Conservation (phyloP, 2,113 vertebrate genomes). For the Cranoglanis bouderius region DNA sequence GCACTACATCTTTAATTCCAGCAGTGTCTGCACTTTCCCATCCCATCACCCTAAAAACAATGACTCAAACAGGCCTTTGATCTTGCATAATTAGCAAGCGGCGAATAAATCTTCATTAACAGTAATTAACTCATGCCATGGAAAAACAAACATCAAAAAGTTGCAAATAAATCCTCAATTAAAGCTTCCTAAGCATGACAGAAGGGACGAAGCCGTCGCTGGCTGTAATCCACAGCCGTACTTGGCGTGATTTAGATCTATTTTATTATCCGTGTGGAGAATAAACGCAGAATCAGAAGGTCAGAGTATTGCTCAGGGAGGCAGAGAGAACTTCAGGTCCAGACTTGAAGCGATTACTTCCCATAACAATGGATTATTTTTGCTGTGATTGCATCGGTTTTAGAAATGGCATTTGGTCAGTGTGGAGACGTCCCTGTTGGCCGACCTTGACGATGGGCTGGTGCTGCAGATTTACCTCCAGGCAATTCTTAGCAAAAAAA, state of each 20-base stretch:
- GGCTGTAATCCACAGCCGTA: background rate
- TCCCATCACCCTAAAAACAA: conserved; percentile 22
- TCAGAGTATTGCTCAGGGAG: conserved; percentile 35
- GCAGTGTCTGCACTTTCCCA: conserved; percentile 3
- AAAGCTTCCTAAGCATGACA: conserved; percentile 15
- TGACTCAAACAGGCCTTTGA: conserved; percentile 45
- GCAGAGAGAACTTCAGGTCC: conserved; percentile 32
- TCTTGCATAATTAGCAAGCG: conserved; percentile 40
- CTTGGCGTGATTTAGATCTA: conserved; percentile 14
- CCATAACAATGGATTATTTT: conserved; percentile 49
- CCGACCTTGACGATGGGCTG: conserved; percentile 31
- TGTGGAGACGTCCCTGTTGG: conserved; percentile 1
- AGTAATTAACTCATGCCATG: conserved; percentile 35
- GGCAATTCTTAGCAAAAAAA: conserved; percentile 31
- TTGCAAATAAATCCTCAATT: conserved; percentile 44
- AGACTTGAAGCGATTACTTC: conserved; percentile 43
- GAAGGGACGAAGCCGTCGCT: background rate
- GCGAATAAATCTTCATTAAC: conserved; percentile 51
- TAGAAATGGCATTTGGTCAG: conserved; percentile 16
- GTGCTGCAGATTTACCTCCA: conserved; percentile 25
- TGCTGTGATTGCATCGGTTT: conserved; percentile 43
- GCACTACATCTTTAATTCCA: background rate
- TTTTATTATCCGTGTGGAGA: conserved; percentile 18
- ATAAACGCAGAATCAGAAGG: conserved; percentile 5
- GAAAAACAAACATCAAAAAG: conserved; percentile 50